These are phyloP conservation scores for rat (Rattus norvegicus) DNA, from an alignment of 2,113 vertebrate species.

Conservation along the genomic window DNA sequence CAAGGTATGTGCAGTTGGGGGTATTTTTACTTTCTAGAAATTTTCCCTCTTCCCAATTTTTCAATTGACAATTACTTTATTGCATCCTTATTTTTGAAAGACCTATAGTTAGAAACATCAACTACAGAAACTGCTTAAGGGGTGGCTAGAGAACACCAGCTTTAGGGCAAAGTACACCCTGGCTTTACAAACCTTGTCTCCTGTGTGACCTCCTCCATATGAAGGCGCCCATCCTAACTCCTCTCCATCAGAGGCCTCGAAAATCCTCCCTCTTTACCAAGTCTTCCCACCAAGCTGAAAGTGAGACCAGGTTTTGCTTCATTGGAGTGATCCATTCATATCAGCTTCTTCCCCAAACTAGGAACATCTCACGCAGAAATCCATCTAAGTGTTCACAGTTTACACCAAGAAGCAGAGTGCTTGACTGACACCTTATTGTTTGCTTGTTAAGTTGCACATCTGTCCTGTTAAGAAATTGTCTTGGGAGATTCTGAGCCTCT, in stretches of 20 bases:
- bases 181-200: neutral
- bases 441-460: neutral
- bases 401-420: neutral
- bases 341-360: neutral
- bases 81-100: constrained; percentile 16
- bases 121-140: neutral
- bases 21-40: constrained; percentile 10
- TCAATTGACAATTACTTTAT: neutral
- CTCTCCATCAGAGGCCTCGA: neutral
- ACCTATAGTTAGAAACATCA: neutral
- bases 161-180: neutral
- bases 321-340: neutral
- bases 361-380: neutral
- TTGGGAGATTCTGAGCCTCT: neutral
- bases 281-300: constrained; percentile 3
- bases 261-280: constrained; percentile 5
- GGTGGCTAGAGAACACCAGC: neutral
- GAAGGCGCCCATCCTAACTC: neutral
- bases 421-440: neutral
- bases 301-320: neutral
- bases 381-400: neutral
- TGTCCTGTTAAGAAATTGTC: neutral
- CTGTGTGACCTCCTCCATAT: neutral
- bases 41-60: neutral
- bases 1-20: neutral